A percentile compares a stretch with the other conserved stretches of the same genome.
These are phyloP conservation scores for Perithous albicinctus DNA, from an alignment of 2,888 invertebrate species.

Conservation along the genomic window DNA sequence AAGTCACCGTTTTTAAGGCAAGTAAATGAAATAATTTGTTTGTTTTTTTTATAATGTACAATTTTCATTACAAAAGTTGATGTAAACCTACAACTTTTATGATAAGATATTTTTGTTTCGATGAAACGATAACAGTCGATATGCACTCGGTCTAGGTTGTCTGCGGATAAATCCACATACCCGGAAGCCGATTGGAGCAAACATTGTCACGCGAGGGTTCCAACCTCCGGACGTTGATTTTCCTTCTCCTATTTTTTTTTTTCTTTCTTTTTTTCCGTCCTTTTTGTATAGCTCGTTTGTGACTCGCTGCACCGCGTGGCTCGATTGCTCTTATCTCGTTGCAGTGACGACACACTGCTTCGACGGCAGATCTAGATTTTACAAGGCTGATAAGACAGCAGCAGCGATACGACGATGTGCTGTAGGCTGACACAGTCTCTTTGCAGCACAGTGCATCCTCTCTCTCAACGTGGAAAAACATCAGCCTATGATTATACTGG, in stretches of 20 bases:
- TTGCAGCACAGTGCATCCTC: conserved; percentile 25
- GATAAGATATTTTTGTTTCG: no score
- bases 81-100: no score
- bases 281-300: background rate
- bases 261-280: background rate
- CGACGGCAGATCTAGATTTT: conserved; percentile 44
- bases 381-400: conserved; percentile 59
- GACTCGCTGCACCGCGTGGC: conserved; percentile 17
- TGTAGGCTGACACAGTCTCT: conserved; percentile 38
- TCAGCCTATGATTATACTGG: background rate
- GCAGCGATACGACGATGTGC: background rate
- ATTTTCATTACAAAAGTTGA: no score
- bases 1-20: no score
- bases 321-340: conserved; percentile 41
- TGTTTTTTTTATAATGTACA: no score
- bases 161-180: no score
- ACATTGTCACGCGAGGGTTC: conserved; percentile 45
- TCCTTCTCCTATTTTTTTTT: no score
- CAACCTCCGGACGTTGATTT: conserved; percentile 22
- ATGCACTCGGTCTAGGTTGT: background rate
- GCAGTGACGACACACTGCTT: conserved; percentile 44
- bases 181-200: conserved; percentile 50
- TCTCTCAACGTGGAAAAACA: conserved; percentile 43
- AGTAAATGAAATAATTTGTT: no score
- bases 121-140: background rate